Evolutionary conservation across 37 sponge, comb jelly and placozoan genomes (phyloP), one percentile per base, ranked within the genome.

Genomic region (Ianthella basta): DNA sequence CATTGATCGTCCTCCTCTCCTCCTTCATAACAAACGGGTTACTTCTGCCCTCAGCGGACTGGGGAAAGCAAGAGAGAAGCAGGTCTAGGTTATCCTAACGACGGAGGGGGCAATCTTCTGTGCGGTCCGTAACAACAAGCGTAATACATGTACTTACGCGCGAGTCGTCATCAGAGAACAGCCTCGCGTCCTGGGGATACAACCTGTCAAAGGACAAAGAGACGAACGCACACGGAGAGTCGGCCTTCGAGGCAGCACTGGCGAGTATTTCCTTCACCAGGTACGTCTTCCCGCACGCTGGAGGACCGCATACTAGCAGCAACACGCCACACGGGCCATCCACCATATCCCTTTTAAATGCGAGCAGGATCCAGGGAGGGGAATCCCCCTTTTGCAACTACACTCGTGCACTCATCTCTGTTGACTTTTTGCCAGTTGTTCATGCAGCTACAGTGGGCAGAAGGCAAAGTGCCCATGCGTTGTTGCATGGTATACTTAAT

Each of bases 261-360:
- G 66, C 41, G 23, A 66, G 14, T 15, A 89, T 33, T 5, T 81
- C 24, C n/a, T 75, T 44, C 13, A 65, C 40, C 13, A 94, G 53
- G 5, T 44, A 33, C 18, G 94, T 90, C 73, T 94, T 94, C 32
- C 94, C 94, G 36, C 81, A 81, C 19, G 82, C 91, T 30, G 94
- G 94, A n/a, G 88, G 85, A 0, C 94, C 94, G 56, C 69, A 90
- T 19, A 94, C 32, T 25, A 90, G 72, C 36, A 94, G 50, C 18
- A 94, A 15, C 4, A 61, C 38, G 4, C 37, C 66, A 39, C 35
- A 33, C 53, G 27, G 29, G 15, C 37, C 13, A 36, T 39, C 78
- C 16, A 44, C 78, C 78, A 75, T 75, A 40, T 41, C 6, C 72
- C 1, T 41, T 3, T 8, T 44, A 8, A 10, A 44, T 3, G 50